phyloP scores from a whole-genome alignment of 2,113 vertebrate genomes.

The Percina caprodes region DNA sequence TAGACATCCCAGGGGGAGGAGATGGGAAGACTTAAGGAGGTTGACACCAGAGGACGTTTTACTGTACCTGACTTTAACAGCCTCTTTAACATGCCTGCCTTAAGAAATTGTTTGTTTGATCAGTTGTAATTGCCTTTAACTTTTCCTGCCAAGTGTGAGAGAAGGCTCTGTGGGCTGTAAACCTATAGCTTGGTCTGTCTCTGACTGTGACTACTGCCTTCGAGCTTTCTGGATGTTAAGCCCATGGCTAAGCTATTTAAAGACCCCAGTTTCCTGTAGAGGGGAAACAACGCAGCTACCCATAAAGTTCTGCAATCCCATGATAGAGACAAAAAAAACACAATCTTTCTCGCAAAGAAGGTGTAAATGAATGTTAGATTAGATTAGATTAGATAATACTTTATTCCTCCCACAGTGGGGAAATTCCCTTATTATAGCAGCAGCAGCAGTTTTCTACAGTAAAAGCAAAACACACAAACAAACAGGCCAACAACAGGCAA shows the following conservation, averaged over 20 bases:
- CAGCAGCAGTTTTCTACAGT: too few relatives aligned
- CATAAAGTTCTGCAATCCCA: not conserved
- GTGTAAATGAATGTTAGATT: not conserved
- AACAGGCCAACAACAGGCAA: too few relatives aligned
- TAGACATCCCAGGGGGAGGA: slow-evolving; percentile 39
- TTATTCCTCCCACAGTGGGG: too few relatives aligned
- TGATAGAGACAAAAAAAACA: not conserved
- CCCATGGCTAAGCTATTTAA: slow-evolving; percentile 28
- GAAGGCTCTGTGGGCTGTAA: slow-evolving; percentile 36
- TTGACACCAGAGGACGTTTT: slow-evolving; percentile 64
- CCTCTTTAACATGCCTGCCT: slow-evolving; percentile 53
- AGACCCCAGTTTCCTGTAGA: slow-evolving; percentile 20
- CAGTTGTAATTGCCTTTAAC: slow-evolving; percentile 58
- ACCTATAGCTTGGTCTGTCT: slow-evolving; percentile 22
- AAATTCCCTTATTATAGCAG: too few relatives aligned
- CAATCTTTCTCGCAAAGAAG: not conserved
- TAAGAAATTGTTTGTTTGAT: slow-evolving; percentile 67
- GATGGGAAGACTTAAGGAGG: slow-evolving; percentile 43
- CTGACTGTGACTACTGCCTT: slow-evolving; percentile 10
- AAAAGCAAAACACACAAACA: too few relatives aligned
- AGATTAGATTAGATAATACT: too few relatives aligned
- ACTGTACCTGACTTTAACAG: slow-evolving; percentile 60
- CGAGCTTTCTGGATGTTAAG: slow-evolving; percentile 22
- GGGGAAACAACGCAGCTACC: slow-evolving; percentile 12
- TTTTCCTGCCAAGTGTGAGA: slow-evolving; percentile 62